Percentiles rank a stretch among this genome's conserved stretches.
Evolutionary conservation across 2,888 invertebrate genomes (phyloP).

Genomic region (Drosophila kambysellisi): DNA sequence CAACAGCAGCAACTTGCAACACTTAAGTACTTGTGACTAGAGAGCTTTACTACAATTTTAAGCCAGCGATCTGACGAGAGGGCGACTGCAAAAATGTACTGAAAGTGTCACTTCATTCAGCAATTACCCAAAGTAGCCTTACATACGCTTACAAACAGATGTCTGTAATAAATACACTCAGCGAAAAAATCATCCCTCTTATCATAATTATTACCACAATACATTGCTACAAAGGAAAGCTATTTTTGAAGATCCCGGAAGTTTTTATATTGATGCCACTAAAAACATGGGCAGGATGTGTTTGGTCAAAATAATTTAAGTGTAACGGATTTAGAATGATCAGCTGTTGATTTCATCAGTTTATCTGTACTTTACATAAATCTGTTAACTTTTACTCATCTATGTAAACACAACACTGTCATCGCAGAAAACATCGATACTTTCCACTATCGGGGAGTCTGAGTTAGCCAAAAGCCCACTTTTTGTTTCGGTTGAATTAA

Average conservation of each 20-base stretch:
- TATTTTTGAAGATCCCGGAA: neutral
- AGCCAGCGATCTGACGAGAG: neutral
- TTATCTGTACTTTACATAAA: no score
- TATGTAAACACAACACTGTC: no score
- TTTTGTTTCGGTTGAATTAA: no score
- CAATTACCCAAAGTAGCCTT: neutral
- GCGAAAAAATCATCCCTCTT: neutral
- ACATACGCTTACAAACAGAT: neutral
- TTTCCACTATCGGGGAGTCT: no score
- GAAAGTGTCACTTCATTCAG: neutral
- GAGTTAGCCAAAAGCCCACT: no score
- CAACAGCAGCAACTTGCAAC: conserved; percentile 3
- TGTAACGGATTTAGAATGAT: no score
- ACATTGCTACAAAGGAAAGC: neutral
- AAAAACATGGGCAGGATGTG: neutral
- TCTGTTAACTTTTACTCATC: no score
- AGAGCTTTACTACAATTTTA: conserved; percentile 9
- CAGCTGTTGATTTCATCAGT: no score
- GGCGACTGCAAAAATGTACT: neutral
- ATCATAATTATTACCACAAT: neutral
- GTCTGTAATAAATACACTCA: neutral
- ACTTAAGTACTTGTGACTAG: conserved; percentile 3
- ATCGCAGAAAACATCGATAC: no score
- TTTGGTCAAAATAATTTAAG: no score
- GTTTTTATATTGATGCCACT: neutral